Conservation (phyloP, 2,113 vertebrate species). For the Recurvirostra avosetta region DNA sequence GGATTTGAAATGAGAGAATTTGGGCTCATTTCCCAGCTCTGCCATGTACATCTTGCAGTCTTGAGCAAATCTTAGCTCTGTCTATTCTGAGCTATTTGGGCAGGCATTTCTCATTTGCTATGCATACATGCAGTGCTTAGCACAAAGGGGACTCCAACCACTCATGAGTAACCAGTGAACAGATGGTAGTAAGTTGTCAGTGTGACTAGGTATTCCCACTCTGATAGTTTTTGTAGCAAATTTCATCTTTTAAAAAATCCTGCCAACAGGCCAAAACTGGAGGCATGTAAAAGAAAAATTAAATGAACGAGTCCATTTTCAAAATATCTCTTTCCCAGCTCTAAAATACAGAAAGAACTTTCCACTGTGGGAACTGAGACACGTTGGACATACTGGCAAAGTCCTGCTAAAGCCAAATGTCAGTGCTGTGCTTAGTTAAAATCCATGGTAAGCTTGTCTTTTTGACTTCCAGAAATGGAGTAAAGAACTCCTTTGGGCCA, state of each 20-base stretch:
- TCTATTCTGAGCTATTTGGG: slow-evolving; percentile 1
- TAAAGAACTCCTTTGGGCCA: neutral
- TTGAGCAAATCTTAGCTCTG: neutral
- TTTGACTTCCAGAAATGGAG: neutral
- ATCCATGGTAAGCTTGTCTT: neutral
- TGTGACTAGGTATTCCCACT: slow-evolving; percentile 14
- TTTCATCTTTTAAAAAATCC: neutral
- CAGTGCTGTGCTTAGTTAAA: neutral
- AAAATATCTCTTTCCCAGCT: neutral
- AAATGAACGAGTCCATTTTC: neutral
- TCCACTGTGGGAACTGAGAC: neutral
- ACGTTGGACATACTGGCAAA: neutral
- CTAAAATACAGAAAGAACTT: neutral
- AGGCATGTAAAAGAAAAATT: neutral
- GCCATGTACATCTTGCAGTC: neutral
- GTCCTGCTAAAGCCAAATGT: neutral
- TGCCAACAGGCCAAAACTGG: neutral
- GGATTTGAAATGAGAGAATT: neutral
- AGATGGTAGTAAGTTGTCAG: slow-evolving; percentile 26
- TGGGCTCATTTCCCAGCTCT: neutral
- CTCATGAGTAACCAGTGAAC: slow-evolving; percentile 18
- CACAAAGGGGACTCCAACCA: slow-evolving; percentile 5
- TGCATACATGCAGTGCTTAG: neutral
- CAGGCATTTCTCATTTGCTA: slow-evolving; percentile 21
- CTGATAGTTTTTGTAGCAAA: neutral